Conservation (phyloP, 2,888 invertebrate genomes). For the Scotopteryx bipunctaria region DNA sequence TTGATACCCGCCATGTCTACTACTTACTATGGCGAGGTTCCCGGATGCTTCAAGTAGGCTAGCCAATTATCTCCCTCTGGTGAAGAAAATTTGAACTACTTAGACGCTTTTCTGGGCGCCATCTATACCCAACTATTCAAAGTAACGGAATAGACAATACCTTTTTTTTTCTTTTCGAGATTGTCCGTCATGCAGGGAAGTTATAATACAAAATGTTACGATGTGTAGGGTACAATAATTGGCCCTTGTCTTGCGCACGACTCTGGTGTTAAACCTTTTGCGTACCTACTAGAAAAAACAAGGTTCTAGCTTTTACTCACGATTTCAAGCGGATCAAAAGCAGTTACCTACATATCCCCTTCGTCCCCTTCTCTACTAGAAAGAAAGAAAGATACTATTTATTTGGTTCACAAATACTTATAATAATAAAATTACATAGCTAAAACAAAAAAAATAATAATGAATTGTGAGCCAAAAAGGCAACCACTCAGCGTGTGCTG, state of each 20-base stretch:
- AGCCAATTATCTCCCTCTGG: constrained; percentile 80
- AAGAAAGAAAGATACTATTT: no score
- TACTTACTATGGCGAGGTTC: constrained; percentile 89
- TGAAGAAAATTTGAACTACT: constrained; percentile 62
- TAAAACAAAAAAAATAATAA: no score
- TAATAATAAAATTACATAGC: no score
- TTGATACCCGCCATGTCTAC: constrained; percentile 91
- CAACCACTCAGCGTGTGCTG: no score
- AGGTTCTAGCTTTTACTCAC: neutral
- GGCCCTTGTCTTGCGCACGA: no score
- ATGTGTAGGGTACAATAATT: no score
- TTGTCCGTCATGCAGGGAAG: constrained; percentile 3
- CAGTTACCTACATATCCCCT: no score
- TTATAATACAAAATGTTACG: no score
- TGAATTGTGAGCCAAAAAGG: no score
- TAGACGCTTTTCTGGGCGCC: constrained; percentile 53
- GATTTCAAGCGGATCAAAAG: neutral
- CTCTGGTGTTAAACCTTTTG: no score
- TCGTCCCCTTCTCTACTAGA: no score
- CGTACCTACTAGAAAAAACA: neutral
- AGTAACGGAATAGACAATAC: constrained; percentile 41
- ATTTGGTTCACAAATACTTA: no score
- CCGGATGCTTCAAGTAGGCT: constrained; percentile 86
- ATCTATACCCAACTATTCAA: constrained; percentile 65
- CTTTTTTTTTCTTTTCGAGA: constrained; percentile 1